Conservation (phyloP, 2,888 invertebrate genomes). For the Nemoura dubitans region DNA sequence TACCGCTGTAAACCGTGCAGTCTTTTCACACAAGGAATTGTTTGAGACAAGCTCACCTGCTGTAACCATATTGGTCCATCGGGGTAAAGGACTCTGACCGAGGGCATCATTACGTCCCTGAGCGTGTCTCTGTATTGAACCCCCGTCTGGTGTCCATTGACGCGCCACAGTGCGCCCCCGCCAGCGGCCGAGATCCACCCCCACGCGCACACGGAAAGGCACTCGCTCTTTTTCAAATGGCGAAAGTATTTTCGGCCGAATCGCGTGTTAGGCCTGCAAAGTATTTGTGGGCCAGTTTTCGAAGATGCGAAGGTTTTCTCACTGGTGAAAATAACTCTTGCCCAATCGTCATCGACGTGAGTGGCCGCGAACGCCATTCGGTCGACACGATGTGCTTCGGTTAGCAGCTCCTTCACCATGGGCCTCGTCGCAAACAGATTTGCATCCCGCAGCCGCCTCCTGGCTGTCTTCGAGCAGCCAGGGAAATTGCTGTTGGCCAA, state of each 20-base stretch:
- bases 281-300: too few relatives aligned
- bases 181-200: not conserved
- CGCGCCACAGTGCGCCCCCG: not conserved
- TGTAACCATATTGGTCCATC: not conserved
- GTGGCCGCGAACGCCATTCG: not conserved
- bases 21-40: too few relatives aligned
- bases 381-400: not conserved
- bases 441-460: too few relatives aligned
- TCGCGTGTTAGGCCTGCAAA: too few relatives aligned
- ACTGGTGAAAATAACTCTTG: too few relatives aligned
- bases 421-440: too few relatives aligned
- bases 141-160: not conserved
- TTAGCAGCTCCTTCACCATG: not conserved
- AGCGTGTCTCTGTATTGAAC: not conserved
- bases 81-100: slow-evolving; percentile 44
- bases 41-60: too few relatives aligned
- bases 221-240: not conserved
- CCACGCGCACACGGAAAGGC: not conserved
- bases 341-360: not conserved
- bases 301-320: too few relatives aligned
- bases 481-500: too few relatives aligned
- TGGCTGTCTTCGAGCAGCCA: too few relatives aligned
- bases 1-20: too few relatives aligned
- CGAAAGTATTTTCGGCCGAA: too few relatives aligned
- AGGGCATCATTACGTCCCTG: slow-evolving; percentile 48